Evolutionary conservation across 2,797 vertebrate genomes (phyloP).

Genomic region (Tenualosa ilisha): DNA sequence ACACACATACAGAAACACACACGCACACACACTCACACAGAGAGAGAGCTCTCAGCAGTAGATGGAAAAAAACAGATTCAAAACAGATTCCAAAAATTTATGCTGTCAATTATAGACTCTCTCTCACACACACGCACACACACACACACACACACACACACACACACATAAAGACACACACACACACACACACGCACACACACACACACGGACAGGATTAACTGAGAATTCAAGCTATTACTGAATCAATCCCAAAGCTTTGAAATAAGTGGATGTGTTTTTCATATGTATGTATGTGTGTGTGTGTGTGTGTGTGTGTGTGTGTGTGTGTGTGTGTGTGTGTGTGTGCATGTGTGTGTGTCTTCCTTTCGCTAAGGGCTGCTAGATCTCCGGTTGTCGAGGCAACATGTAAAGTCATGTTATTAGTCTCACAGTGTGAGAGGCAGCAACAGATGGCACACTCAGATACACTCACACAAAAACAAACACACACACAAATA

Average conservation of each 20-base stretch:
- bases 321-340: conserved; percentile 18
- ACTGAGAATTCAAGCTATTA: no score
- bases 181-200: conserved; percentile 12
- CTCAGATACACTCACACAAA: conserved; percentile 43
- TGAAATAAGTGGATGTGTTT: background rate
- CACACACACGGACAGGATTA: conserved; percentile 9
- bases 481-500: conserved; percentile 26
- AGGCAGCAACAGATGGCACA: conserved; percentile 72
- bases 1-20: background rate
- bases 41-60: background rate
- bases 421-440: conserved; percentile 79
- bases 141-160: background rate
- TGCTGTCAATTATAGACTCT: background rate
- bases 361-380: background rate
- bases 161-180: background rate
- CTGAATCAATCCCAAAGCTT: no score
- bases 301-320: conserved; percentile 12
- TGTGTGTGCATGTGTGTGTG: conserved; percentile 9
- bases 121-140: no score
- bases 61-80: no score
- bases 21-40: background rate
- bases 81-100: background rate
- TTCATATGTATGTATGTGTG: conserved; percentile 33
- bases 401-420: conserved; percentile 74
- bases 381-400: conserved; percentile 47